phyloP scores from a whole-genome alignment of 2,797 vertebrate genomes.

The Serranus cabrilla region DNA sequence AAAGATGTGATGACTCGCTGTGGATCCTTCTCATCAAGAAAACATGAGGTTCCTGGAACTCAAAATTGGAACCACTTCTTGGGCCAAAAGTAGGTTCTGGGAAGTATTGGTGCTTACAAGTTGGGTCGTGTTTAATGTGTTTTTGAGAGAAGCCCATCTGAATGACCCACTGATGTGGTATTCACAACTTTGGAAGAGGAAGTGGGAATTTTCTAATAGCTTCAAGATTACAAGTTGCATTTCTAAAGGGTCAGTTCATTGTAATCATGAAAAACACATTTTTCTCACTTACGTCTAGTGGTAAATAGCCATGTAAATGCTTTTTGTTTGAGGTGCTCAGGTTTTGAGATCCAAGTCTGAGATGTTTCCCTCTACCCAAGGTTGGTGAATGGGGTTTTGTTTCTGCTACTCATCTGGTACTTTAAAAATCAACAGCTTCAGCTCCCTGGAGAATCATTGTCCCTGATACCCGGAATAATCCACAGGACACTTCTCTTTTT shows the following conservation, averaged over 20 bases:
- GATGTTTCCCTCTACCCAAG: background rate
- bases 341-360: background rate
- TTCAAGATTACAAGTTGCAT: conserved; percentile 14
- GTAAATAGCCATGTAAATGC: background rate
- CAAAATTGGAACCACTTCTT: background rate
- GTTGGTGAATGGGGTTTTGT: background rate
- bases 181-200: conserved; percentile 3
- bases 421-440: background rate
- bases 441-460: background rate
- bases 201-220: background rate
- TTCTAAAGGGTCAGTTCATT: conserved; percentile 1
- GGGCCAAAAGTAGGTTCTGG: conserved; percentile 24
- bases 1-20: conserved; percentile 16
- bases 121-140: conserved; percentile 5
- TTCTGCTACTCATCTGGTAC: background rate
- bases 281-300: background rate
- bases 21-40: background rate
- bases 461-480: background rate
- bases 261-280: conserved; percentile 14
- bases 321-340: background rate
- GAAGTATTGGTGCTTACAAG: conserved; percentile 11
- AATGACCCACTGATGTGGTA: conserved; percentile 20
- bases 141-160: background rate
- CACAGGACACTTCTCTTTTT: too few relatives aligned
- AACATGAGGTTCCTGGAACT: conserved; percentile 13